Conservation (phyloP, 2,797 vertebrate species). For the Poecilia picta region DNA sequence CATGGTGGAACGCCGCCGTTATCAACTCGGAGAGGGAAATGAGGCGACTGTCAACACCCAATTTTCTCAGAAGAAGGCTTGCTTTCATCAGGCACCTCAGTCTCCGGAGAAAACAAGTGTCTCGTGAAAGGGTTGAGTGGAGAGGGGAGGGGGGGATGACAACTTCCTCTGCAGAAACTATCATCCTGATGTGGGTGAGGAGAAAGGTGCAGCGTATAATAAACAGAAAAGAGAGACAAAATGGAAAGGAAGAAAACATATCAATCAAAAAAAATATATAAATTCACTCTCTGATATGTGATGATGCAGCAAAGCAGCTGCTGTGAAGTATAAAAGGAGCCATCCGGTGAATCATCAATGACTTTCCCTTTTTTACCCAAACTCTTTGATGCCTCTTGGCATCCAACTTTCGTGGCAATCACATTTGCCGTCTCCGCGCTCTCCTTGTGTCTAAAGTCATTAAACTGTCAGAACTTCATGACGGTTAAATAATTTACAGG, state of each 20-base stretch:
- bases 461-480: constrained; percentile 75
- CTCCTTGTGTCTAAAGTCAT: constrained; percentile 71
- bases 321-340: constrained; percentile 61
- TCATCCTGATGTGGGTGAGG: constrained; percentile 63
- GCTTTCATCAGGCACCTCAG: constrained; percentile 82
- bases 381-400: constrained; percentile 71
- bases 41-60: constrained; percentile 80
- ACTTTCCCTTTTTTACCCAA: constrained; percentile 54
- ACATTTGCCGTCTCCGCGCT: constrained; percentile 47
- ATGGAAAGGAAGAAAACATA: constrained; percentile 60
- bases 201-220: constrained; percentile 49
- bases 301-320: constrained; percentile 71
- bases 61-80: constrained; percentile 79
- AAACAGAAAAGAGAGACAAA: constrained; percentile 28
- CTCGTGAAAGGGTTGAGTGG: constrained; percentile 66
- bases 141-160: constrained; percentile 56
- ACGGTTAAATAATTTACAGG: constrained; percentile 70
- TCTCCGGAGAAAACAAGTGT: constrained; percentile 83
- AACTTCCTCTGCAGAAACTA: constrained; percentile 68
- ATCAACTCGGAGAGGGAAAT: constrained; percentile 74
- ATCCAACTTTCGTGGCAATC: constrained; percentile 63
- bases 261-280: constrained; percentile 69
- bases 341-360: constrained; percentile 58
- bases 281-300: constrained; percentile 66
- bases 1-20: constrained; percentile 71